These are phyloP conservation scores for Phylloscopus trochilus DNA, from an alignment of 2,113 vertebrate genomes.

Conservation along the genomic window DNA sequence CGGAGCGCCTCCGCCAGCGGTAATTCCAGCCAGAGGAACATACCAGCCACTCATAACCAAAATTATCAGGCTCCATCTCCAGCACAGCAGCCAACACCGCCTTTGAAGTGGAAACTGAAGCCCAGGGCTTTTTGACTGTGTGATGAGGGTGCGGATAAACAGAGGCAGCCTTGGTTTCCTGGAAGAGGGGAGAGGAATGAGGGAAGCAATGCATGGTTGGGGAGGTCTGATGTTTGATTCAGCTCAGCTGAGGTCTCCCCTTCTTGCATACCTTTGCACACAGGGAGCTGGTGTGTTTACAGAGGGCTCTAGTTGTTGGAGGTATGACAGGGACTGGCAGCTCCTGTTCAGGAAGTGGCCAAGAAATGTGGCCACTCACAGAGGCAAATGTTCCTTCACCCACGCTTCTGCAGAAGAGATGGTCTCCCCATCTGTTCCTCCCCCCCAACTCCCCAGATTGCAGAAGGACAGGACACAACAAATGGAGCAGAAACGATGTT, in stretches of 20 bases:
- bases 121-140: not conserved
- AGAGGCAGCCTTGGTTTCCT: conserved; percentile 13
- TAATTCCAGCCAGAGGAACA: conserved; percentile 28
- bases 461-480: not conserved
- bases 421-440: not conserved
- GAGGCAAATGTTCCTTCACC: not conserved
- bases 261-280: not conserved
- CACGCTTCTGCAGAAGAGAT: not conserved
- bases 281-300: not conserved
- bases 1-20: not conserved
- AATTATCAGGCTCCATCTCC: conserved; percentile 58
- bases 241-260: not conserved
- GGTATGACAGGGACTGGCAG: not conserved
- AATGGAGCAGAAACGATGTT: not conserved
- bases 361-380: not conserved
- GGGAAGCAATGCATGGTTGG: not conserved
- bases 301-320: not conserved
- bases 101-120: conserved; percentile 61
- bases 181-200: not conserved
- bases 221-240: not conserved
- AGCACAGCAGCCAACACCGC: conserved; percentile 14
- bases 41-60: conserved; percentile 48
- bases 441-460: not conserved
- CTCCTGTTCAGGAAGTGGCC: not conserved
- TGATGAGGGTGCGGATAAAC: not conserved